phyloP scores from a whole-genome alignment of 2,888 invertebrate genomes.

The Scaptomyza tumidula region DNA sequence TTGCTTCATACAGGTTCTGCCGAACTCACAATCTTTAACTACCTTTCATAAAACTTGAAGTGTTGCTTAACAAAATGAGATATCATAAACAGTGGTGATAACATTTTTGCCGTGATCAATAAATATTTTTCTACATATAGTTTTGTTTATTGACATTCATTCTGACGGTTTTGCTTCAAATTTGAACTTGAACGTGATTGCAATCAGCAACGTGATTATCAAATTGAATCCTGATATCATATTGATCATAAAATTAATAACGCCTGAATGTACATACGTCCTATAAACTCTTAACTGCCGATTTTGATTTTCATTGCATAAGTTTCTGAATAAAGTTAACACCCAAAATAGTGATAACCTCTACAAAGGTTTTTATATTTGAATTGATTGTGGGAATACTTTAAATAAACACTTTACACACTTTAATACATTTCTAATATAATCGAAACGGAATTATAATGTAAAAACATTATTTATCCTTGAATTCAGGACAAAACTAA shows the following conservation, averaged over 20 bases:
- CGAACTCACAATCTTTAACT: no score
- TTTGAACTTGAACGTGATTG: conserved; percentile 8
- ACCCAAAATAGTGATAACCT: not conserved
- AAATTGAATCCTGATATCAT: conserved; percentile 34
- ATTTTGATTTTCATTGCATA: conserved; percentile 34
- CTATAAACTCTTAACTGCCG: not conserved
- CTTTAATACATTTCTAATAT: no score
- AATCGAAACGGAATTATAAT: no score
- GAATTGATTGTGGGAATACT: no score
- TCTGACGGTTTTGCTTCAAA: conserved; percentile 22
- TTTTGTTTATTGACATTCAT: not conserved
- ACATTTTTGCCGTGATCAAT: not conserved
- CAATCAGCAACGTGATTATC: conserved; percentile 37
- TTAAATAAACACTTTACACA: no score
- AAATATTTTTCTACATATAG: not conserved
- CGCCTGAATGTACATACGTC: no score
- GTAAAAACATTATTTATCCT: no score
- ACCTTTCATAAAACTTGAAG: no score
- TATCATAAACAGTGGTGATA: not conserved
- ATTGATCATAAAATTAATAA: conserved; percentile 44
- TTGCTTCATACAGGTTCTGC: no score
- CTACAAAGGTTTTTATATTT: not conserved
- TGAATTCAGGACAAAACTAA: no score
- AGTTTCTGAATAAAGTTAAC: not conserved
- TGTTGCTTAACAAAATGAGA: no score